These are phyloP conservation scores for Hydractinia symbiolongicarpus DNA, from an alignment of 30 jellyfish, hydroid and myxozoan genomes.

Conservation along the genomic window DNA sequence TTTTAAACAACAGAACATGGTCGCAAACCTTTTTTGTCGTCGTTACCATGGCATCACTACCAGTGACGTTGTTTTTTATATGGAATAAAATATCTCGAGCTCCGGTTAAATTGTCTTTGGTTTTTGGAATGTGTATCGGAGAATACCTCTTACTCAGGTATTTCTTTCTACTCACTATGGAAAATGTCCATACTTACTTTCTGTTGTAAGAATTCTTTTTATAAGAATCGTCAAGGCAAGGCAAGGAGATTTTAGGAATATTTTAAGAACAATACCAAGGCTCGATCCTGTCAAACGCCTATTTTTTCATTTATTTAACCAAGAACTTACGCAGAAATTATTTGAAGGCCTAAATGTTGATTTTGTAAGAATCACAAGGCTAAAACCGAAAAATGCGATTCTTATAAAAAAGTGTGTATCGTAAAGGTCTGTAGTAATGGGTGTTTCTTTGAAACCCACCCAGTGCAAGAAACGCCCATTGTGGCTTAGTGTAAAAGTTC, in stretches of 20 bases:
- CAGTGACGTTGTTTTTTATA: slow-evolving; percentile 39
- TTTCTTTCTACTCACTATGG: background rate
- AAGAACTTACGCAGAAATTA: too few species aligned
- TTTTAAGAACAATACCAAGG: too few species aligned
- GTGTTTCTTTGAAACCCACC: too few species aligned
- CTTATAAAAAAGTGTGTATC: too few species aligned
- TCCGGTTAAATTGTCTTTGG: slow-evolving; percentile 40
- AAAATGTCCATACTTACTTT: background rate
- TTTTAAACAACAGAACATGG: slow-evolving; percentile 53
- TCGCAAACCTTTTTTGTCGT: slow-evolving; percentile 55
- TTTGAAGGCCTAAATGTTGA: too few species aligned
- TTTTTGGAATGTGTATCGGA: slow-evolving; percentile 43
- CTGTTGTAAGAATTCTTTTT: background rate
- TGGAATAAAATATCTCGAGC: slow-evolving; percentile 36
- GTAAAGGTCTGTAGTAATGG: too few species aligned
- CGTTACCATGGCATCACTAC: slow-evolving; percentile 46
- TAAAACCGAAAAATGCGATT: too few species aligned
- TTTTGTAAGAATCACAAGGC: too few species aligned
- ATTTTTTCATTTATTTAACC: too few species aligned
- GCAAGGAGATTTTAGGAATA: background rate
- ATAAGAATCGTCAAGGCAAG: background rate
- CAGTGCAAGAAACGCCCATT: too few species aligned
- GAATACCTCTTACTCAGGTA: slow-evolving; percentile 64
- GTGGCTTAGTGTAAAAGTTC: too few species aligned
- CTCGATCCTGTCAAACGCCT: too few species aligned